These are phyloP conservation scores for Callipepla squamata DNA, from an alignment of 2,113 vertebrate species.

Conservation along the genomic window DNA sequence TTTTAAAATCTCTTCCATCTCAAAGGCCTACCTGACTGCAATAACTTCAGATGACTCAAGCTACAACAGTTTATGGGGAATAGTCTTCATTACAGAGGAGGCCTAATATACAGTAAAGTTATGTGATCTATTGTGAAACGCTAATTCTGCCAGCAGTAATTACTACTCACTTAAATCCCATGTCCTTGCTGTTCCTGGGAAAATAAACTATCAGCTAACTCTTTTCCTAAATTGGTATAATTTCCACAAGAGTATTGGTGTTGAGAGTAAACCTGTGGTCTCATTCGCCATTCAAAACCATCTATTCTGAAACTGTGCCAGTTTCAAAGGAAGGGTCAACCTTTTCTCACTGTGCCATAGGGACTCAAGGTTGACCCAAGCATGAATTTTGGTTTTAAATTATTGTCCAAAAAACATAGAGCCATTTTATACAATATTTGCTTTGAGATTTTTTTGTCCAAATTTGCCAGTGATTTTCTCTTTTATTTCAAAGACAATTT, in stretches of 20 bases:
- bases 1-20: neutral
- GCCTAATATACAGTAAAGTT: neutral
- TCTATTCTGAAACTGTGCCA: neutral
- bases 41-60: neutral
- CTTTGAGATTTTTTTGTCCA: neutral
- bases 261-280: neutral
- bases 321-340: neutral
- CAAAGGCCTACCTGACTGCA: neutral
- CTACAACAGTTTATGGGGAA: neutral
- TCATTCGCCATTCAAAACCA: neutral
- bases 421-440: neutral
- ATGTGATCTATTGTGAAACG: neutral
- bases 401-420: neutral
- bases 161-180: neutral
- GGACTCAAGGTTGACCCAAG: neutral
- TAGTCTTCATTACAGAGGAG: neutral
- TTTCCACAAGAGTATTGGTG: neutral
- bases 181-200: neutral
- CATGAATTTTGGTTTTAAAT: slow-evolving; percentile 12
- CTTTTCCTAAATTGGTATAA: neutral
- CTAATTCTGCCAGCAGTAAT: neutral
- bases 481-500: neutral
- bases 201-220: neutral
- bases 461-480: neutral
- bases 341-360: neutral